Percentiles rank a stretch among this genome's conserved stretches.
Conservation (phyloP, 64 coral and sea anemone species). For the Hydrozoanthus tunicans region DNA sequence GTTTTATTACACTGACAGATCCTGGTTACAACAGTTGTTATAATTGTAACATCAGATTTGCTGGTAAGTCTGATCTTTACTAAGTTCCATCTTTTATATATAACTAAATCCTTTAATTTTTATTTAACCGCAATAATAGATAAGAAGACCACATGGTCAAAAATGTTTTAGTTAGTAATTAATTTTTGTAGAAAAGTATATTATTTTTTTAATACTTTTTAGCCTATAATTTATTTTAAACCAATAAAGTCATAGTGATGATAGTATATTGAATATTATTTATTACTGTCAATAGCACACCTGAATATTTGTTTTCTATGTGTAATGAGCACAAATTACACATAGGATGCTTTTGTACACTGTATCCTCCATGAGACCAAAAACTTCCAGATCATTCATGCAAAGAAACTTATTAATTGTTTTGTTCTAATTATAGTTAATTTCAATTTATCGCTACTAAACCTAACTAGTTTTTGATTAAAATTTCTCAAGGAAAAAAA, state of each 20-base stretch:
- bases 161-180: too few relatives aligned
- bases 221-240: too few relatives aligned
- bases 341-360: too few relatives aligned
- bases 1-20: conserved; percentile 20
- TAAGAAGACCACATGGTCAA: not conserved
- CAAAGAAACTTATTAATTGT: not conserved
- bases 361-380: too few relatives aligned
- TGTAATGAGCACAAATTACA: too few relatives aligned
- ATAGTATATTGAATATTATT: too few relatives aligned
- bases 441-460: not conserved
- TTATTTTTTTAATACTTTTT: too few relatives aligned
- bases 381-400: too few relatives aligned
- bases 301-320: too few relatives aligned
- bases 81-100: not conserved
- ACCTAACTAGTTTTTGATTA: not conserved
- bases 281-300: too few relatives aligned
- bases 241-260: too few relatives aligned
- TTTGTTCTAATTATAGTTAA: not conserved
- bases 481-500: conserved; percentile 51
- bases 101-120: not conserved
- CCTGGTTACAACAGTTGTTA: conserved; percentile 59
- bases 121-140: not conserved
- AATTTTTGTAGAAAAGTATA: too few relatives aligned
- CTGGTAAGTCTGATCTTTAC: conserved; percentile 41
- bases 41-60: conserved; percentile 55